phyloP scores from a whole-genome alignment of 2,888 invertebrate genomes.

The Nyleta sp. region DNA sequence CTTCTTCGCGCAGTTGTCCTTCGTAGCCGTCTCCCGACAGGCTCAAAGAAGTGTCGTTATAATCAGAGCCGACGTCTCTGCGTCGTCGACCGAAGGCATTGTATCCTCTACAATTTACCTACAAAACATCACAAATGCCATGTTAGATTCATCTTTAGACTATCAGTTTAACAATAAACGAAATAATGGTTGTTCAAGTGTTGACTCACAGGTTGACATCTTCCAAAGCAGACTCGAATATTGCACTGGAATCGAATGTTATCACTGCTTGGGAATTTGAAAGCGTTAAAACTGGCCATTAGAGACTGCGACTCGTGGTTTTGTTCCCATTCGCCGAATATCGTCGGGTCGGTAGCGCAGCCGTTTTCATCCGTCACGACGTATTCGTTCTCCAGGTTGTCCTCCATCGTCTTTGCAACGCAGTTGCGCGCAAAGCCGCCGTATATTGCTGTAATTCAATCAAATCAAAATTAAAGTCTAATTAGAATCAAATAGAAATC shows the following conservation, averaged over 20 bases:
- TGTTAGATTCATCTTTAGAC: conserved; percentile 1
- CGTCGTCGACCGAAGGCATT: conserved; percentile 94
- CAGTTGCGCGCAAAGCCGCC: conserved; percentile 97
- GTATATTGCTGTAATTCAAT: conserved; percentile 88
- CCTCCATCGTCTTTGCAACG: conserved; percentile 95
- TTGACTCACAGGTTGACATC: conserved; percentile 93
- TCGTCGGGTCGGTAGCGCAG: conserved; percentile 95
- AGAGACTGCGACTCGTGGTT: conserved; percentile 93
- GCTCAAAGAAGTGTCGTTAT: conserved; percentile 85
- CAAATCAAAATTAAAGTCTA: not conserved
- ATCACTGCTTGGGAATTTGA: conserved; percentile 97
- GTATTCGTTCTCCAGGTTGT: conserved; percentile 94
- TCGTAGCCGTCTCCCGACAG: conserved; percentile 84
- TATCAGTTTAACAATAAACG: no score
- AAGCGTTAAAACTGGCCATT: conserved; percentile 95
- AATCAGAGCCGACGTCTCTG: conserved; percentile 86
- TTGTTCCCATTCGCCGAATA: conserved; percentile 97
- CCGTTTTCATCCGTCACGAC: conserved; percentile 97
- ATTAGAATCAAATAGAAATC: no score
- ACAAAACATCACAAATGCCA: conserved; percentile 61
- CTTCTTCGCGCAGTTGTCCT: conserved; percentile 95
- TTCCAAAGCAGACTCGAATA: conserved; percentile 96
- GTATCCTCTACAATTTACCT: conserved; percentile 95
- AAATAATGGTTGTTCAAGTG: no score
- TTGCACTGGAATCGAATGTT: conserved; percentile 98